Evolutionary conservation across 2,797 vertebrate genomes (phyloP).

Genomic region (Pseudocheirus occidentalis): DNA sequence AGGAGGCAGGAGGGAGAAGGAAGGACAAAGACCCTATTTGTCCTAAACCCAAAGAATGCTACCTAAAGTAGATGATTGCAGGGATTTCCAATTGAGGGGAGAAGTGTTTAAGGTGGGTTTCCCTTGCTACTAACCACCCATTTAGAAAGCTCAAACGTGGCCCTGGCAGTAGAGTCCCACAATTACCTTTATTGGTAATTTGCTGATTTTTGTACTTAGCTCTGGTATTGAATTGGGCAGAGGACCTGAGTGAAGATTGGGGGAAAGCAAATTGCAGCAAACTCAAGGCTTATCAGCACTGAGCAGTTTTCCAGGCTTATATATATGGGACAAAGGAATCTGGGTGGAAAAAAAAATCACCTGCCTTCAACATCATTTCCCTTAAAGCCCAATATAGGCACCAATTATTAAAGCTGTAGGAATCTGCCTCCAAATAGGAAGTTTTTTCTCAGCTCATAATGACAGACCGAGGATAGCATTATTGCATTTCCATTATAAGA

Average conservation of each 20-base stretch:
- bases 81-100: neutral
- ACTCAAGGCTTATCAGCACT: neutral
- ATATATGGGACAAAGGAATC: neutral
- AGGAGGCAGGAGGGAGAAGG: neutral
- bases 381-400: neutral
- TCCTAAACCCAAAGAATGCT: neutral
- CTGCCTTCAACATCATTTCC: conserved; percentile 15
- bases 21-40: neutral
- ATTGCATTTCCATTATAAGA: conserved; percentile 6
- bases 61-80: neutral
- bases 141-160: neutral
- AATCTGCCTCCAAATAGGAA: neutral
- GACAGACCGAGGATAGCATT: neutral
- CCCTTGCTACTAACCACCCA: neutral
- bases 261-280: conserved; percentile 6
- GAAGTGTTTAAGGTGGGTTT: neutral
- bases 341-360: neutral
- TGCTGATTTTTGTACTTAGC: neutral
- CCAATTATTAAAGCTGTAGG: neutral
- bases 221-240: conserved; percentile 18
- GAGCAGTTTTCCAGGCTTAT: conserved; percentile 25
- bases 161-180: neutral
- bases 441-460: neutral
- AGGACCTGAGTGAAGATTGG: neutral
- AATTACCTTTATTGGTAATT: neutral